Percentiles rank a stretch among this genome's conserved stretches.
Evolutionary conservation across 1,140 invertebrate species (phyloP).

Genomic region (Drosophila jambulina): DNA sequence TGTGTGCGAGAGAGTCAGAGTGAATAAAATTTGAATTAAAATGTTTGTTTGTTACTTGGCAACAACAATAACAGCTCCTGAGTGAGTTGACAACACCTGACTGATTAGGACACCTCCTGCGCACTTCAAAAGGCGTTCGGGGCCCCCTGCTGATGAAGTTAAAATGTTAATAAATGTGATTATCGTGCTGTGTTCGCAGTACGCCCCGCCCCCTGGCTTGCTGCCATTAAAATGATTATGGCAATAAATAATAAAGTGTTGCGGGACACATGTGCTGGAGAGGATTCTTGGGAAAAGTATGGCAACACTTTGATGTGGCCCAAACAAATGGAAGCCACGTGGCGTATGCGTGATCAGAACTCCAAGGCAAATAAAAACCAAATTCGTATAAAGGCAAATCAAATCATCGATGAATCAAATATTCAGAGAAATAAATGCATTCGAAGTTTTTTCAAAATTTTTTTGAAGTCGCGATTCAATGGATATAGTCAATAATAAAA

Average conservation of each 20-base stretch:
- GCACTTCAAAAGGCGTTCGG: constrained; percentile 44
- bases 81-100: constrained; percentile 37
- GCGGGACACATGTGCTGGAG: not conserved
- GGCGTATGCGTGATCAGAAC: constrained; percentile 36
- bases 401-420: too few species aligned
- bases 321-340: constrained; percentile 19
- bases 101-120: constrained; percentile 32
- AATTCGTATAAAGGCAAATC: not conserved
- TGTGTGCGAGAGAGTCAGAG: too few species aligned
- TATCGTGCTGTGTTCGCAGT: constrained; percentile 52
- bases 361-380: too few species aligned
- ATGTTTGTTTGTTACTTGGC: constrained; percentile 35
- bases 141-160: constrained; percentile 64
- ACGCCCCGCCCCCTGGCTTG: constrained; percentile 21
- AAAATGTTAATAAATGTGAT: constrained; percentile 79
- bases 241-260: constrained; percentile 77
- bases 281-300: constrained; percentile 9
- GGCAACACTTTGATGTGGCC: constrained; percentile 45
- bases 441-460: too few species aligned
- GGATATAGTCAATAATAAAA: not conserved
- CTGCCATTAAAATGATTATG: constrained; percentile 77
- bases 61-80: constrained; percentile 17
- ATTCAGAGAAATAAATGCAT: not conserved
- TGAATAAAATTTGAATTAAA: constrained; percentile 62
- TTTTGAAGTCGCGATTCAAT: not conserved